A percentile compares a stretch with the other conserved stretches of the same genome.
Conservation (phyloP, 2,113 vertebrate genomes). For the Psephotus haematonotus region DNA sequence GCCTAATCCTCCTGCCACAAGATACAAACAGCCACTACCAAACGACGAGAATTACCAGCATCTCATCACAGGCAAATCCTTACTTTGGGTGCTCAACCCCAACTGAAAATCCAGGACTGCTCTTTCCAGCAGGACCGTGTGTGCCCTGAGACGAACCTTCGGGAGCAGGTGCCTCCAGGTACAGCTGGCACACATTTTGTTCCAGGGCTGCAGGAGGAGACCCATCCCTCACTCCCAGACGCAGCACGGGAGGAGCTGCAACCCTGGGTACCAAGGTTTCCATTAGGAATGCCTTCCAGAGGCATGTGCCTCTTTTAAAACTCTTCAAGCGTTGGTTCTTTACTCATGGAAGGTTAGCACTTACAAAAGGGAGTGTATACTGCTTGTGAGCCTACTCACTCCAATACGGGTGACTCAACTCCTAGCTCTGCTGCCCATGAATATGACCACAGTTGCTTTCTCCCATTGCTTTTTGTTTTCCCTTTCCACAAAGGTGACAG, state of each 20-base stretch:
- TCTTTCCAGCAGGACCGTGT: fast-evolving
- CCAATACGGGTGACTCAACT: fast-evolving
- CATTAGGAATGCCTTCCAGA: background rate
- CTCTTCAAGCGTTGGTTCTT: background rate
- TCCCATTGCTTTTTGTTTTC: too few species aligned
- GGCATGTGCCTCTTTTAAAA: fast-evolving
- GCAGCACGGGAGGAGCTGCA: background rate
- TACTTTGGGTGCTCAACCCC: background rate
- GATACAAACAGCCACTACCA: fast-evolving
- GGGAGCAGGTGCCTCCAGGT: background rate
- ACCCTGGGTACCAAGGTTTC: background rate
- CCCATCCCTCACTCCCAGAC: background rate
- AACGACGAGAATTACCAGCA: fast-evolving
- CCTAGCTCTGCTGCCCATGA: background rate
- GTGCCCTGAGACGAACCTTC: fast-evolving
- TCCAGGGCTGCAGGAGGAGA: background rate
- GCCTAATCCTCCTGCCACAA: background rate
- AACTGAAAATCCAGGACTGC: fast-evolving
- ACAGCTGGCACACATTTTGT: fast-evolving
- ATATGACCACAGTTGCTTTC: fast-evolving
- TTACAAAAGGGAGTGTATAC: fast-evolving
- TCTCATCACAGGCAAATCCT: background rate
- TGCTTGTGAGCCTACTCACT: fast-evolving
- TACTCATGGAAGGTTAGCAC: fast-evolving
- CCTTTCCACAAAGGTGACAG: background rate